Conservation (phyloP, 2,797 vertebrate genomes). For the Heteromormyrus szaboi region DNA sequence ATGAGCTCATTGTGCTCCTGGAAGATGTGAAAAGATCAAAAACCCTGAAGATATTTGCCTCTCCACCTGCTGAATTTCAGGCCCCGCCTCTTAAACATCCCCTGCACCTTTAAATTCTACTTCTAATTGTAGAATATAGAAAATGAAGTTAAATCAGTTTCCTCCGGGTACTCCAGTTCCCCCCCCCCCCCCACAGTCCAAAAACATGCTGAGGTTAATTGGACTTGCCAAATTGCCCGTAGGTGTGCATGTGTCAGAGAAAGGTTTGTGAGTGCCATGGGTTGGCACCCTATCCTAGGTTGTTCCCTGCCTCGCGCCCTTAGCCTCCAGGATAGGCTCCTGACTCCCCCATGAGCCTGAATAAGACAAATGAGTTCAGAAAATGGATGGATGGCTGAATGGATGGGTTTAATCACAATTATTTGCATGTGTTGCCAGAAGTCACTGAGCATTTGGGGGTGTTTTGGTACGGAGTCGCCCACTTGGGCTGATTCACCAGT, state of each 20-base stretch:
- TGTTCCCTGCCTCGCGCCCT: neutral
- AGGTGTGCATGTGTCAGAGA: neutral
- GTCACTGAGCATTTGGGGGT: neutral
- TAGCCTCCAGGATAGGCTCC: neutral
- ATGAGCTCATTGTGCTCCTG: neutral
- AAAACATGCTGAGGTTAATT: neutral
- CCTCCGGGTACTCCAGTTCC: neutral
- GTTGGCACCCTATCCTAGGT: neutral
- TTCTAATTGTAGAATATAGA: neutral
- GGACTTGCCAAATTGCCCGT: neutral
- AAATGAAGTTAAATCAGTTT: neutral
- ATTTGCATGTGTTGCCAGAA: neutral
- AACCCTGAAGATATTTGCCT: neutral
- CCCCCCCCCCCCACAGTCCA: neutral
- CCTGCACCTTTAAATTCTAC: neutral
- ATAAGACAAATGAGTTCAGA: neutral
- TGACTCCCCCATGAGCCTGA: neutral
- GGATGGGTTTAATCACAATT: neutral
- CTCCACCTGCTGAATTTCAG: neutral
- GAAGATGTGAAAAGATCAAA: neutral
- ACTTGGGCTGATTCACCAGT: neutral
- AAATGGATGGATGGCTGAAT: neutral
- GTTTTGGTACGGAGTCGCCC: neutral
- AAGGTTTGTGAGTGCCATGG: neutral
- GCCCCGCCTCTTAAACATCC: neutral